These are phyloP conservation scores for Pelodiscus sinensis DNA, from an alignment of 2,113 vertebrate species.

Conservation along the genomic window DNA sequence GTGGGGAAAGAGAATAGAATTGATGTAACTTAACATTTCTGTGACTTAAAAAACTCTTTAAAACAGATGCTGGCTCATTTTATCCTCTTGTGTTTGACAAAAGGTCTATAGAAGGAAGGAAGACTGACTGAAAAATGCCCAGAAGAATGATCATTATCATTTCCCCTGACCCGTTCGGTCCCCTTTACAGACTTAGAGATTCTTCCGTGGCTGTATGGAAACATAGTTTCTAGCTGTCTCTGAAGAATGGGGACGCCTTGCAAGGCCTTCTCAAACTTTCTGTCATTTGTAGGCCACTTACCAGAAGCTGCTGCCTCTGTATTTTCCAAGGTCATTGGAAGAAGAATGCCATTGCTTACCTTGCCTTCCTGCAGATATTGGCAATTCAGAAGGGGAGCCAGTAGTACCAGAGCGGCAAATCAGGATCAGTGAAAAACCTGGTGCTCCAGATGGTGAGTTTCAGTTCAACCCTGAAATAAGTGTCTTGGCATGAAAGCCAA, in stretches of 20 bases:
- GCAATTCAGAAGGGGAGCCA: slow-evolving; percentile 94
- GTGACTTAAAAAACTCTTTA: not conserved
- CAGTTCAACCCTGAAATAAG: not conserved
- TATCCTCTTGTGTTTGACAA: not conserved
- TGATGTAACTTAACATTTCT: not conserved
- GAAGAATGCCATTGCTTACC: slow-evolving; percentile 87
- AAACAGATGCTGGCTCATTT: not conserved
- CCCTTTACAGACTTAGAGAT: not conserved
- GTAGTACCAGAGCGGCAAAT: slow-evolving; percentile 96
- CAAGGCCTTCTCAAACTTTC: slow-evolving; percentile 15
- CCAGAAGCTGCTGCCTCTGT: slow-evolving; percentile 91
- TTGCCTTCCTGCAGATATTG: slow-evolving; percentile 93
- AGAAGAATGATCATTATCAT: not conserved
- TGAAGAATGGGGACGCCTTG: not conserved
- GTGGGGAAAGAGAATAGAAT: not conserved
- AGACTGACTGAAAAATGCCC: not conserved
- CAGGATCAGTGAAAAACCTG: slow-evolving; percentile 94
- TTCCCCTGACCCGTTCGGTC: too few relatives aligned
- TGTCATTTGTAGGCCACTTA: slow-evolving; percentile 83
- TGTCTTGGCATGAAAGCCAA: not conserved
- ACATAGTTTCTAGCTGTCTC: not conserved
- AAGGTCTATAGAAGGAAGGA: not conserved
- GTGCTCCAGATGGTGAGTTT: slow-evolving; percentile 85
- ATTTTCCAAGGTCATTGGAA: slow-evolving; percentile 90
- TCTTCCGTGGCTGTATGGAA: not conserved